Evolutionary conservation across 2,797 vertebrate species (phyloP).

Genomic region (Oryzias dopingdopingensis): DNA sequence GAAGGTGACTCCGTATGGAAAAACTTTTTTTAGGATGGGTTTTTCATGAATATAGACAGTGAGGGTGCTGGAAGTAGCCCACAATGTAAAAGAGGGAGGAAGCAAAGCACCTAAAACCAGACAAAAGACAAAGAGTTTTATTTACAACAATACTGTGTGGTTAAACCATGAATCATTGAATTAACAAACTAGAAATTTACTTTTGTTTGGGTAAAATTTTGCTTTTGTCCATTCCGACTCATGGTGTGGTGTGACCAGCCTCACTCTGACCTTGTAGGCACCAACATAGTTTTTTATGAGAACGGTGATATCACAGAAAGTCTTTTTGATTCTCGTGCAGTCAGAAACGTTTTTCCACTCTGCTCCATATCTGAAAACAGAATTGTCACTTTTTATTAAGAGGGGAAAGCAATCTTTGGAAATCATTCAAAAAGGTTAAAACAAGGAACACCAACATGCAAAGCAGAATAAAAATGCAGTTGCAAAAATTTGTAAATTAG

Average conservation of each 20-base stretch:
- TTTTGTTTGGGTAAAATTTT: slow-evolving; percentile 24
- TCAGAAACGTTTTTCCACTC: slow-evolving; percentile 24
- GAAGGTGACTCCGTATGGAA: slow-evolving; percentile 56
- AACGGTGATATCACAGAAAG: slow-evolving; percentile 51
- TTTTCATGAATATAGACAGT: slow-evolving; percentile 62
- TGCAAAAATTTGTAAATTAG: slow-evolving; percentile 2
- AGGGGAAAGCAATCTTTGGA: background rate
- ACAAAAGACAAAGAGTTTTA: slow-evolving; percentile 1
- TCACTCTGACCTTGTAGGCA: slow-evolving; percentile 55
- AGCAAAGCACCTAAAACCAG: slow-evolving; percentile 54
- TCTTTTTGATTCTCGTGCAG: slow-evolving; percentile 40
- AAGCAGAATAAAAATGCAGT: background rate
- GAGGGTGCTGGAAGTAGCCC: slow-evolving; percentile 57
- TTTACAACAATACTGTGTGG: background rate
- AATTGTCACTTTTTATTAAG: background rate
- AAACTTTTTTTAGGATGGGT: slow-evolving; percentile 51
- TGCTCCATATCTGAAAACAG: slow-evolving; percentile 9
- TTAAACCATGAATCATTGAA: background rate
- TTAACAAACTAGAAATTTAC: slow-evolving; percentile 53
- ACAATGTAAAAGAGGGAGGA: slow-evolving; percentile 68
- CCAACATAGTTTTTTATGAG: background rate
- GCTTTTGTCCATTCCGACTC: background rate
- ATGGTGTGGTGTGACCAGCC: slow-evolving; percentile 19
- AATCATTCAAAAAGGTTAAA: background rate
- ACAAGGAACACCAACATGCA: background rate